Evolutionary conservation across 2,113 vertebrate species (phyloP), one percentile per base, ranked within the genome.

Genomic region (Xenus cinereus): DNA sequence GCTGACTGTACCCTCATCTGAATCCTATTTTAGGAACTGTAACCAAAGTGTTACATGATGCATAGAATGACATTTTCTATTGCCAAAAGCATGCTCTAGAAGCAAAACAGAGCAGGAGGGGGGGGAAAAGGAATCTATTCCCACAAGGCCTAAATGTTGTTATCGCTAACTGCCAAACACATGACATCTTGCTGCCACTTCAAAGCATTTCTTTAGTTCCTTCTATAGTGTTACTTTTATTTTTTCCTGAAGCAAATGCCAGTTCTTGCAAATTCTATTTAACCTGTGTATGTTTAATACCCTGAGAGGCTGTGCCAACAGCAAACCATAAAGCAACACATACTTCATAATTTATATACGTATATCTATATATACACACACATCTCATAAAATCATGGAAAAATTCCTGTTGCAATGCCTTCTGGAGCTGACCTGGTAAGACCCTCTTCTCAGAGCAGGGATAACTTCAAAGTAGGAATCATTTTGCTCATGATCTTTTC

Each of bases 31-130:
- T 83, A 89, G 37, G 76, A 79, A 79, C 53, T 54, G 28, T 51
- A 62, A 83, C 84, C 78, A 17, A 91, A 97, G 75, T 75, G 89
- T 79, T 96, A 79, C 69, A 87, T 56, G 90, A 84, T 63, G 82
- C 69, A 84, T 2, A 67, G 87, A 79, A 82, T 95, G 83, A 74
- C 80, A 92, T 77, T 94, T 95, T 87, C 85, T 35, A 72, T 89
- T 97, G 97, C 92, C 91, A 97, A 96, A 97, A 95, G 54, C 91
- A 95, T n/a, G 56, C 16, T 94, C 80, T 68, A 87, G 93, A 97
- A 97, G 79, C 85, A 91, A 93, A 96, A 78, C 46, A 91, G 89
- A 88, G 81, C 33, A 16, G 51, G 66, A 94, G 80, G 77, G 90
- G 59, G 43, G 59, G 74, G 72, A 85, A 91, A 50, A 11, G 26